phyloP scores from a whole-genome alignment of 2,888 invertebrate species.

The Pemphredon lugubris region DNA sequence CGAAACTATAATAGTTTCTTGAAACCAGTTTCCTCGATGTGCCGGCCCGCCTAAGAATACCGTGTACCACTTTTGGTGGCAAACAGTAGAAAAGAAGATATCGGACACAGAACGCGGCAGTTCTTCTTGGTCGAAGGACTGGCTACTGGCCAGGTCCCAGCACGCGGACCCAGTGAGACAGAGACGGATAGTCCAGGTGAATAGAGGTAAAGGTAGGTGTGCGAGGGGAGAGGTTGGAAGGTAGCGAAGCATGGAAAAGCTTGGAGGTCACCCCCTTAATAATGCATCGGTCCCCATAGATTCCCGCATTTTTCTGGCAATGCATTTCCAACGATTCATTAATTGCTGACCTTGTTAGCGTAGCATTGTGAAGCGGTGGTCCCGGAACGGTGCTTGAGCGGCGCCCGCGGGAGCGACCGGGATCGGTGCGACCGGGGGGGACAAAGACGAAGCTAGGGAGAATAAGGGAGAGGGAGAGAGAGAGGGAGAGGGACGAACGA shows the following conservation, averaged over 20 bases:
- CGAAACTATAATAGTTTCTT: too few relatives aligned
- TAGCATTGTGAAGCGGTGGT: constrained; percentile 70
- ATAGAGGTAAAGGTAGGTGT: not conserved
- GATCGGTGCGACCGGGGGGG: constrained; percentile 46
- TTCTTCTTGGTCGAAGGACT: constrained; percentile 3
- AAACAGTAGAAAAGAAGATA: constrained; percentile 4
- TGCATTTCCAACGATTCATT: constrained; percentile 70
- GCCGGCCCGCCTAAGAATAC: too few relatives aligned
- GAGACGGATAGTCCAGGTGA: not conserved
- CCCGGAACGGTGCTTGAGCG: constrained; percentile 68
- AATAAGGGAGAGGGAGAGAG: constrained; percentile 42
- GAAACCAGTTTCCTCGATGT: too few relatives aligned
- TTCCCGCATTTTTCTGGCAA: constrained; percentile 64
- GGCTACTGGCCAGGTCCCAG: constrained; percentile 5
- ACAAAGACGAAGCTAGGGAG: constrained; percentile 47
- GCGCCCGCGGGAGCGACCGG: constrained; percentile 63
- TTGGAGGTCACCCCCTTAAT: constrained; percentile 46
- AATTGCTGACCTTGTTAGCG: constrained; percentile 76
- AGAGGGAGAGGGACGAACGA: constrained; percentile 17
- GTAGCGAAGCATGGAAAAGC: constrained; percentile 21
- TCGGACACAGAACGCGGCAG: not conserved
- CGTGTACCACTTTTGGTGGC: constrained; percentile 1
- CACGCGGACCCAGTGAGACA: not conserved
- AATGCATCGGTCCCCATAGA: constrained; percentile 60
- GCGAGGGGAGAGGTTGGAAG: not conserved